A percentile compares a stretch with the other conserved stretches of the same genome.
Evolutionary conservation across 2,113 vertebrate genomes (phyloP).

Genomic region (Hippocampus mohnikei): DNA sequence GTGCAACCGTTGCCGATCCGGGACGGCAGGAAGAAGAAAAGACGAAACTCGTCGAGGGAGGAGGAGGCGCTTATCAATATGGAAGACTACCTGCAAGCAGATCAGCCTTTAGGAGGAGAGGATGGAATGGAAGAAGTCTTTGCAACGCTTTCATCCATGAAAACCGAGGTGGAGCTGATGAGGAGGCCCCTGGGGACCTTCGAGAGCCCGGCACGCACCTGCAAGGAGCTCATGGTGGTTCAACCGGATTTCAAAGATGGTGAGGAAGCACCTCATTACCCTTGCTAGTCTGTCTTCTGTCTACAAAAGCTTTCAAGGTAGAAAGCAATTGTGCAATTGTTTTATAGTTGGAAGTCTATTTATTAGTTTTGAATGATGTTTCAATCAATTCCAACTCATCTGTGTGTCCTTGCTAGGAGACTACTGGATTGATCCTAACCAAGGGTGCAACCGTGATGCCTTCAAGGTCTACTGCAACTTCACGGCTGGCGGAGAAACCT

Average conservation of each 20-base stretch:
- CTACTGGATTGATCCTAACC: constrained; percentile 96
- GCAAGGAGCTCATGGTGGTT: constrained; percentile 83
- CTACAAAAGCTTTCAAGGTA: no score
- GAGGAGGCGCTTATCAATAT: constrained; percentile 41
- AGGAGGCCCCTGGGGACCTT: constrained; percentile 79
- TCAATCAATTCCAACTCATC: neutral
- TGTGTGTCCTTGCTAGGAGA: constrained; percentile 72
- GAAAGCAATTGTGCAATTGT: no score
- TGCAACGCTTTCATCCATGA: constrained; percentile 82
- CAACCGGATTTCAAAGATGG: constrained; percentile 81
- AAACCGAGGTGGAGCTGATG: constrained; percentile 81
- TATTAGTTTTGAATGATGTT: neutral
- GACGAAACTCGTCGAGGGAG: constrained; percentile 57
- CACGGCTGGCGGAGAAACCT: constrained; percentile 87
- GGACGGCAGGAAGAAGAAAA: constrained; percentile 65
- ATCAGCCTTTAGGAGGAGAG: constrained; percentile 57
- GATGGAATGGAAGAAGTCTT: constrained; percentile 88
- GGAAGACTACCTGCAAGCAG: constrained; percentile 51
- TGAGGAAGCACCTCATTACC: constrained; percentile 24
- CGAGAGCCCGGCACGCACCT: constrained; percentile 82
- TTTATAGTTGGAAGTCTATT: no score
- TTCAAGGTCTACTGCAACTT: constrained; percentile 91
- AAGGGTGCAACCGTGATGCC: constrained; percentile 83
- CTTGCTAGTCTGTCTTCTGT: neutral
- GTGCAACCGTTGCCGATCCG: constrained; percentile 69